A percentile compares a stretch with the other conserved stretches of the same genome.
These are phyloP conservation scores for Psittacus erithacus DNA, from an alignment of 2,113 vertebrate species.

Conservation along the genomic window DNA sequence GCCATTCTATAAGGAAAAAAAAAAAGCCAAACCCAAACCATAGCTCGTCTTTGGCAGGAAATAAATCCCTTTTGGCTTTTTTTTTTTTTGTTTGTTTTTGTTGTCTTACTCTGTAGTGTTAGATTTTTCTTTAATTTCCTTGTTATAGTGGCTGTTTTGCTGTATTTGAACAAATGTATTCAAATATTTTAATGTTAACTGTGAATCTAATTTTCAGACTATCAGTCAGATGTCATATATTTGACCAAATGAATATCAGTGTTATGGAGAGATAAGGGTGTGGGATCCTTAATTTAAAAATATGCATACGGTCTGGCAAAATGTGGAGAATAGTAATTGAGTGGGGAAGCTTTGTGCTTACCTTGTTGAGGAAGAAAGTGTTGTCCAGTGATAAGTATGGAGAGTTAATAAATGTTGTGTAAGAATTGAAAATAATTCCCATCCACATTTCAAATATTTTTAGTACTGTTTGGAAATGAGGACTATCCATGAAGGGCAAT, in stretches of 20 bases:
- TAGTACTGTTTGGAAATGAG: not conserved
- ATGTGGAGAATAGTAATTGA: not conserved
- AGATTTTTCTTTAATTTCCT: not conserved
- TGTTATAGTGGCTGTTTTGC: not conserved
- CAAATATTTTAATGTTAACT: not conserved
- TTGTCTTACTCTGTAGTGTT: not conserved
- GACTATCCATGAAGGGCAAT: not conserved
- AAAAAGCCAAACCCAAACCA: no score
- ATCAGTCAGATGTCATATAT: not conserved
- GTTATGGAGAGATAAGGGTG: not conserved
- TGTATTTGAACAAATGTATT: not conserved
- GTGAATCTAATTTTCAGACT: not conserved
- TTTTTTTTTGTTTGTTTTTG: not conserved
- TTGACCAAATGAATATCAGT: not conserved
- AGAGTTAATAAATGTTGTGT: not conserved
- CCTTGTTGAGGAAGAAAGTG: not conserved
- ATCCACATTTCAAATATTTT: not conserved
- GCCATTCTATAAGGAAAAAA: not conserved
- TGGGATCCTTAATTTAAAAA: not conserved
- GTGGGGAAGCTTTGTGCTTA: not conserved
- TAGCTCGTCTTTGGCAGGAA: not conserved
- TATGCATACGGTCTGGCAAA: not conserved
- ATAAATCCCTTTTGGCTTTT: not conserved
- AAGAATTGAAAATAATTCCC: not conserved
- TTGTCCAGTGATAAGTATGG: not conserved